A percentile compares a stretch with the other conserved stretches of the same genome.
Conservation (phyloP, 2,113 vertebrate species). For the Vidua chalybeata region DNA sequence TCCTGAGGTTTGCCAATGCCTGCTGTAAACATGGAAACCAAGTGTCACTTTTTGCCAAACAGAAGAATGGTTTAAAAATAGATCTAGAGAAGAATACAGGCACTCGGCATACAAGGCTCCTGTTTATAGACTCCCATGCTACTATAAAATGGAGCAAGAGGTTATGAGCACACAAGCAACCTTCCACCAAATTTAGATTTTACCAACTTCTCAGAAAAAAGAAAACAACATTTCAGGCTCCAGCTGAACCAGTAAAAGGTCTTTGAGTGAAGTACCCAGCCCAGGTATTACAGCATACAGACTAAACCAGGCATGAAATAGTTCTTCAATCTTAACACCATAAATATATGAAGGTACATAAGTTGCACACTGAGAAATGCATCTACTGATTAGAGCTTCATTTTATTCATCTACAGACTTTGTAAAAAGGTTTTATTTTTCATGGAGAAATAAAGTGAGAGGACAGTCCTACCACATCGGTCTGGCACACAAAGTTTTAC, state of each 20-base stretch:
- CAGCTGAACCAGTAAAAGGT: neutral
- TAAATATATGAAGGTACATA: neutral
- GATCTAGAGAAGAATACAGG: conserved; percentile 42
- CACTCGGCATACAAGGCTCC: neutral
- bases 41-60: conserved; percentile 63
- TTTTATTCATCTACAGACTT: neutral
- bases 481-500: neutral
- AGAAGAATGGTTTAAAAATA: conserved; percentile 69
- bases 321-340: neutral
- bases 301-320: neutral
- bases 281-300: neutral
- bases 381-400: neutral
- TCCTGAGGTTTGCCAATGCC: conserved; percentile 61
- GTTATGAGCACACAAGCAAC: neutral
- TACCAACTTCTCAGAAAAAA: conserved; percentile 26
- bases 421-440: neutral
- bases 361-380: neutral
- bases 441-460: neutral
- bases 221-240: conserved; percentile 17
- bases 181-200: conserved; percentile 46
- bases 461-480: neutral
- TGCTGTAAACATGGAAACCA: conserved; percentile 67
- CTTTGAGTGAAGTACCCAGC: neutral
- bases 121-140: conserved; percentile 36
- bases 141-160: conserved; percentile 42